These are phyloP conservation scores for Nesospiza acunhae DNA, from an alignment of 2,113 vertebrate species.

Conservation along the genomic window DNA sequence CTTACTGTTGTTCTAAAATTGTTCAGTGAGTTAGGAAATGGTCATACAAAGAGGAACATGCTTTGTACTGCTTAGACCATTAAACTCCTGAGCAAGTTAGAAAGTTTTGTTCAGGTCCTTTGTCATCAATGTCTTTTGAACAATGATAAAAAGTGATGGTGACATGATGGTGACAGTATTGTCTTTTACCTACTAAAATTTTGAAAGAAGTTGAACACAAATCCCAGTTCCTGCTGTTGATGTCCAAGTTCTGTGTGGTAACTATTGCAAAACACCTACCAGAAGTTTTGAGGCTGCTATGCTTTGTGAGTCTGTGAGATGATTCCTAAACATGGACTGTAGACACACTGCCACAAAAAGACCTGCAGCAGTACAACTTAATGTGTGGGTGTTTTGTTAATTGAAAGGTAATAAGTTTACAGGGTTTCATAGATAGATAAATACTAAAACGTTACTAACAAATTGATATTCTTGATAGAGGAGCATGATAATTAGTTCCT, in stretches of 20 bases:
- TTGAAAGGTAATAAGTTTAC: background rate
- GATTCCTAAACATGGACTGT: background rate
- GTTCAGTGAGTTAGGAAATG: background rate
- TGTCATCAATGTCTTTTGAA: background rate
- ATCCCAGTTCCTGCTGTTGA: background rate
- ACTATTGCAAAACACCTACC: background rate
- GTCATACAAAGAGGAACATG: background rate
- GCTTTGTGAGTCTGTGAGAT: background rate
- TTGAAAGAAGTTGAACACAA: background rate
- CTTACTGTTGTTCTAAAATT: background rate
- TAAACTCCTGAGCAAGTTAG: background rate
- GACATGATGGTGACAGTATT: rapidly evolving
- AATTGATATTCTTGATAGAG: background rate
- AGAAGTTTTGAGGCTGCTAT: background rate
- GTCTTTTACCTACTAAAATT: background rate
- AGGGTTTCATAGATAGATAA: background rate
- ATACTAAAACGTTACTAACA: background rate
- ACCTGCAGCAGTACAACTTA: background rate
- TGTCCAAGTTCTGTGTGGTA: background rate
- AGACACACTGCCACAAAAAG: background rate
- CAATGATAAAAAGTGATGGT: background rate
- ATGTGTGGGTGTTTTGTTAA: background rate
- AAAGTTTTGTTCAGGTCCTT: background rate
- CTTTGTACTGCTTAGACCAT: background rate
- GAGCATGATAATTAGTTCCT: background rate